phyloP scores from a whole-genome alignment of 1,140 invertebrate genomes.

The Micrasema minimum region DNA sequence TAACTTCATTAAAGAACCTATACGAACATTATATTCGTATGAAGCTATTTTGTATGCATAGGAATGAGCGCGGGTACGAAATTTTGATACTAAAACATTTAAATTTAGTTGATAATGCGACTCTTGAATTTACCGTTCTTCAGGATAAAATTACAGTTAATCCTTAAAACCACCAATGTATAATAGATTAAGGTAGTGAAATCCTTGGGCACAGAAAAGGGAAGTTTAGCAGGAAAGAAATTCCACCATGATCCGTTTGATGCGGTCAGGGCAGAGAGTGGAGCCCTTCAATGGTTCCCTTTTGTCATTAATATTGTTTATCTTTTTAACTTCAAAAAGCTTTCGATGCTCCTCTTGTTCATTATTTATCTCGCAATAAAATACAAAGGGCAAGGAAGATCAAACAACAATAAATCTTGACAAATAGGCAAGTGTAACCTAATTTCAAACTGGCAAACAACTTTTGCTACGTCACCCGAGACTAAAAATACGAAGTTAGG shows the following conservation, averaged over 20 bases:
- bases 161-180: no score
- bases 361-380: constrained; percentile 18
- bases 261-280: constrained; percentile 40
- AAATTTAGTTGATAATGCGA: no score
- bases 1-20: no score
- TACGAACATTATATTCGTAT: no score
- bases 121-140: no score
- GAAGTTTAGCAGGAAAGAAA: neutral
- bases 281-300: neutral
- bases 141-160: no score
- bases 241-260: constrained; percentile 42
- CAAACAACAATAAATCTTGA: constrained; percentile 27
- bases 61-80: no score
- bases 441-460: constrained; percentile 7
- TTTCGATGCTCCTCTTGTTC: neutral
- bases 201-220: no score
- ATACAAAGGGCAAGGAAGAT: constrained; percentile 22
- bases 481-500: no score
- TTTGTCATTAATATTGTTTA: constrained; percentile 49
- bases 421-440: constrained; percentile 17
- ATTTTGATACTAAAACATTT: no score
- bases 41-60: no score
- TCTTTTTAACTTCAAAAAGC: constrained; percentile 30
- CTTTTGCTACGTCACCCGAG: constrained; percentile 2
- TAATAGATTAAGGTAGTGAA: no score